Evolutionary conservation across 2,888 invertebrate species (phyloP).

Genomic region (Scaeva pyrastri): DNA sequence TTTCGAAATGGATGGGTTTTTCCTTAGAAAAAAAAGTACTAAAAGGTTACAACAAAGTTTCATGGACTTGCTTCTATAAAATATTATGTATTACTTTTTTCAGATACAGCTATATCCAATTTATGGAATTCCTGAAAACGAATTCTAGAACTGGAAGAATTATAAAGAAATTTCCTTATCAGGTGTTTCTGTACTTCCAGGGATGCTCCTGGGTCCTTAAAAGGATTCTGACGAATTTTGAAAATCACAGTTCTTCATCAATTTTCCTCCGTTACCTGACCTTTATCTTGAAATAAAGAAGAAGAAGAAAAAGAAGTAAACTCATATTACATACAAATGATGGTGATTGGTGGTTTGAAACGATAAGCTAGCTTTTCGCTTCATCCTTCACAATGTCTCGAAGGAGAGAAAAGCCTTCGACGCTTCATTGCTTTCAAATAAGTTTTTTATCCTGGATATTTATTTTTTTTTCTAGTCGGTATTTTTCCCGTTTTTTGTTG

Average conservation of each 20-base stretch:
- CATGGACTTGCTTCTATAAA: background rate
- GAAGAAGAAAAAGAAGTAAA: conserved; percentile 31
- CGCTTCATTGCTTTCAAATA: conserved; percentile 74
- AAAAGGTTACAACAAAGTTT: background rate
- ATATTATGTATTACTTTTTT: too few relatives aligned
- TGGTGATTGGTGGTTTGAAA: conserved; percentile 13
- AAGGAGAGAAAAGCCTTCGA: conserved; percentile 70
- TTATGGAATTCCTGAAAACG: too few relatives aligned
- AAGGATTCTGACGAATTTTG: too few relatives aligned
- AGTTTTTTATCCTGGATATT: conserved; percentile 44
- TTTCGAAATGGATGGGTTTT: background rate
- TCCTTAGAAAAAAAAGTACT: conserved; percentile 2
- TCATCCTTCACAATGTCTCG: conserved; percentile 32
- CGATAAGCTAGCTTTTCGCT: conserved; percentile 62
- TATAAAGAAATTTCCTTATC: too few relatives aligned
- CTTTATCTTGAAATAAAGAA: background rate
- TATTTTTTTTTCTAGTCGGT: conserved; percentile 30
- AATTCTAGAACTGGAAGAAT: too few relatives aligned
- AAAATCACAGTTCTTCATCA: too few relatives aligned
- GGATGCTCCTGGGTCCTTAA: too few relatives aligned
- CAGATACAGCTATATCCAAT: too few relatives aligned
- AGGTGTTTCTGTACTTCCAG: too few relatives aligned
- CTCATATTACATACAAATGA: conserved; percentile 66
- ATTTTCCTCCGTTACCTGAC: background rate
- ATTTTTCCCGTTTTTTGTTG: too few relatives aligned